These are phyloP conservation scores for Brienomyrus longianalis DNA, from an alignment of 2,113 vertebrate genomes.

Conservation along the genomic window DNA sequence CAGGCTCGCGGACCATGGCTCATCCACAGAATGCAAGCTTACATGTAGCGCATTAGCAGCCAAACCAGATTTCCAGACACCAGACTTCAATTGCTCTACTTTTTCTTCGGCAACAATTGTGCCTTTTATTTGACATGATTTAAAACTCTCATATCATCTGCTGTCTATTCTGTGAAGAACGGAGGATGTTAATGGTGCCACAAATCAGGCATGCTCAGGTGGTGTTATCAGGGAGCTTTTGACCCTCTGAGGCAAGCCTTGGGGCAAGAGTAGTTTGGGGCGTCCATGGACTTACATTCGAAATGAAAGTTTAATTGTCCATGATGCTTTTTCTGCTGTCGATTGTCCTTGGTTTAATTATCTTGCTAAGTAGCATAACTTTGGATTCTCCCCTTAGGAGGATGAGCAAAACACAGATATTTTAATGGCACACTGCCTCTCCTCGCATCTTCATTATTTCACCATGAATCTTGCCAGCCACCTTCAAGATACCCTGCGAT, in stretches of 20 bases:
- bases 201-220: neutral
- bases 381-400: neutral
- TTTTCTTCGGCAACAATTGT: neutral
- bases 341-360: conserved; percentile 26
- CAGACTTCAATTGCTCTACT: neutral
- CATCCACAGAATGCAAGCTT: neutral
- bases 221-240: neutral
- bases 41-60: neutral
- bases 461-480: neutral
- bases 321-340: conserved; percentile 17
- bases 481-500: neutral
- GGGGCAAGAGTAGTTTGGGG: neutral
- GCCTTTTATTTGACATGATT: neutral
- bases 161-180: neutral
- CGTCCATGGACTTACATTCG: neutral
- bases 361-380: neutral
- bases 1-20: neutral
- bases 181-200: neutral
- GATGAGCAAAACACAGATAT: neutral
- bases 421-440: neutral
- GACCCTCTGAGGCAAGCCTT: neutral
- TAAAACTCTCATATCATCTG: neutral
- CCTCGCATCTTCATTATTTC: neutral
- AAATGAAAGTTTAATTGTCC: conserved; percentile 16
- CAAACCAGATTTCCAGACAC: neutral